phyloP scores from a whole-genome alignment of 2,888 invertebrate genomes.

The Eugnorisma glareosa region DNA sequence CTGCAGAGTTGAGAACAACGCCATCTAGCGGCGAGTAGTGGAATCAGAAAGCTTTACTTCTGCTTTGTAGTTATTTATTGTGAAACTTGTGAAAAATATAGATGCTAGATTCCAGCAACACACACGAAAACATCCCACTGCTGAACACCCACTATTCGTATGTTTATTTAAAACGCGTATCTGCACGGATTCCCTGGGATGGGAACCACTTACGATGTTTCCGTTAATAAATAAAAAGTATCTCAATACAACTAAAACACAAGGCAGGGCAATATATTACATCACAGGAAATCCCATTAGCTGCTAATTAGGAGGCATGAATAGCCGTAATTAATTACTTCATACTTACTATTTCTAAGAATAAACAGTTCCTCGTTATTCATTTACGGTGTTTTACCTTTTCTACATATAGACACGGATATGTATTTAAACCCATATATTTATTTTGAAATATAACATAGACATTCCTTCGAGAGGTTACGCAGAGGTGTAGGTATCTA shows the following conservation, averaged over 20 bases:
- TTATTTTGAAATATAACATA: background rate
- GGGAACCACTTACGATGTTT: background rate
- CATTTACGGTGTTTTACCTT: constrained; percentile 30
- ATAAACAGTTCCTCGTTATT: constrained; percentile 51
- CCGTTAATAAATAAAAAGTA: constrained; percentile 5
- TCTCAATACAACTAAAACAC: constrained; percentile 6
- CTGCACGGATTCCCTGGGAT: background rate
- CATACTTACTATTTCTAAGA: constrained; percentile 19
- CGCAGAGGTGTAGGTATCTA: background rate
- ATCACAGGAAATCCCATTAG: constrained; percentile 32
- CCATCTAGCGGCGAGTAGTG: constrained; percentile 60
- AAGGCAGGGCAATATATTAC: constrained; percentile 23
- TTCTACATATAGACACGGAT: constrained; percentile 1
- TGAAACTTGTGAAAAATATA: background rate
- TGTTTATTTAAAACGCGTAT: background rate
- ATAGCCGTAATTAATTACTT: constrained; percentile 42
- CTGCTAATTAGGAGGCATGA: constrained; percentile 35
- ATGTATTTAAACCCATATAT: background rate
- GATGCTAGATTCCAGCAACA: background rate
- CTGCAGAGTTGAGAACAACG: constrained; percentile 17
- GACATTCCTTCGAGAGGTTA: background rate
- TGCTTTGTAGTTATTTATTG: background rate
- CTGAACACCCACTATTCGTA: background rate
- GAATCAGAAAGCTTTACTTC: background rate
- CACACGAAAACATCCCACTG: background rate